Conservation (phyloP, 2,888 invertebrate species). For the Andrena minutula region DNA sequence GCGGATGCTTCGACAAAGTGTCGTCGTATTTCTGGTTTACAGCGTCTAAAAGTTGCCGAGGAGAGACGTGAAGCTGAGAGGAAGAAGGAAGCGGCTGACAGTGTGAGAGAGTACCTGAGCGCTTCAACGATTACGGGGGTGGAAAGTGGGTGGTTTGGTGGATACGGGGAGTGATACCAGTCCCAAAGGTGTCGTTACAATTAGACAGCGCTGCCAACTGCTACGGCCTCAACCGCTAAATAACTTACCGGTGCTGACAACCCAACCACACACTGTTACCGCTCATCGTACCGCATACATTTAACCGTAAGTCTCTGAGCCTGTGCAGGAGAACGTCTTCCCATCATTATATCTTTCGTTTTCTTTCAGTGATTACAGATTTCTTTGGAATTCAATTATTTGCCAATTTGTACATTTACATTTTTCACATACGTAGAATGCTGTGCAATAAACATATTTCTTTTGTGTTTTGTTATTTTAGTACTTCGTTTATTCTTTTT, state of each 20-base stretch:
- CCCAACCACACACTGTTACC: conserved; percentile 80
- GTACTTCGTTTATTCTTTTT: too few relatives aligned
- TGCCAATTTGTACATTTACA: neutral
- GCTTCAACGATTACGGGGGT: conserved; percentile 74
- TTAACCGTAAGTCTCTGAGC: conserved; percentile 42
- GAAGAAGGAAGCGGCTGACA: conserved; percentile 38
- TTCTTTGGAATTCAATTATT: neutral
- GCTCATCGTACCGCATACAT: conserved; percentile 64
- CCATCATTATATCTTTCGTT: neutral
- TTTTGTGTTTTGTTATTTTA: too few relatives aligned
- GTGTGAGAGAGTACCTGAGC: conserved; percentile 71
- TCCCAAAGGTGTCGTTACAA: conserved; percentile 84
- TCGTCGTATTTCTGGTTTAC: conserved; percentile 82
- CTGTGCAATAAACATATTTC: too few relatives aligned
- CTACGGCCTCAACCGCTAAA: conserved; percentile 82
- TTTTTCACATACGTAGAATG: too few relatives aligned
- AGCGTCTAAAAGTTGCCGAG: conserved; percentile 74
- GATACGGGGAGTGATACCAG: conserved; percentile 75
- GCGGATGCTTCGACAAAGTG: conserved; percentile 74
- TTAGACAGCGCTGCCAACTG: conserved; percentile 84
- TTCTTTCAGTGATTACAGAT: neutral
- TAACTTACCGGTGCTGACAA: conserved; percentile 84
- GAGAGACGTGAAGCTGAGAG: conserved; percentile 37
- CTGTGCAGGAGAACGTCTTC: neutral
- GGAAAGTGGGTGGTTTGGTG: conserved; percentile 72